Conservation (phyloP, 2,113 vertebrate genomes). For the Festucalex cinctus region DNA sequence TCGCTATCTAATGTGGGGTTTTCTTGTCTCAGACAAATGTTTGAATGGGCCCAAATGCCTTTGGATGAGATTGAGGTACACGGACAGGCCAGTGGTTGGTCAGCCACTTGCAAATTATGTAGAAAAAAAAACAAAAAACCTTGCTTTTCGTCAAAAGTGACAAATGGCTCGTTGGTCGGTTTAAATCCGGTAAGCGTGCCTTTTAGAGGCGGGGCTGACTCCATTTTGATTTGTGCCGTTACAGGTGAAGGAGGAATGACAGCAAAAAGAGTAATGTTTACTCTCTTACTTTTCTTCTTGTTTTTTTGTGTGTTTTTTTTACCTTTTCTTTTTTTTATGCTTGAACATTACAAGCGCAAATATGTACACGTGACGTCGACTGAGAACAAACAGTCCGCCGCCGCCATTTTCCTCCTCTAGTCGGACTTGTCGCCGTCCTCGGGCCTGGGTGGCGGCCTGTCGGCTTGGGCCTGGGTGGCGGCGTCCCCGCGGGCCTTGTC, state of each 20-base stretch:
- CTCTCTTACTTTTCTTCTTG: neutral
- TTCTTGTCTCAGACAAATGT: neutral
- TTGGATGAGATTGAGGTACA: constrained; percentile 38
- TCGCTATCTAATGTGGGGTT: neutral
- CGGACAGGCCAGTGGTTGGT: constrained; percentile 13
- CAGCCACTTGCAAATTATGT: neutral
- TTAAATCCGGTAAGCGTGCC: neutral
- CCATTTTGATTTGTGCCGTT: neutral
- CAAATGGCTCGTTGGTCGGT: neutral
- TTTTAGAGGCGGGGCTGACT: neutral
- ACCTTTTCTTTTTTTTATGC: neutral
- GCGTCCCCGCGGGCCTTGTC: constrained; percentile 87
- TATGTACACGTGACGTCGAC: neutral
- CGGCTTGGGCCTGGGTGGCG: constrained; percentile 48
- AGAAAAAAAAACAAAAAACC: neutral
- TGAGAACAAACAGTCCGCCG: neutral
- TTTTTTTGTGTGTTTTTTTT: neutral
- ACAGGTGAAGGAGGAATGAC: neutral
- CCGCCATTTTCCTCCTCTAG: constrained; percentile 59
- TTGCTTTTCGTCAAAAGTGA: neutral
- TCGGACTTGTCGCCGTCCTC: constrained; percentile 94
- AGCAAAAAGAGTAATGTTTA: neutral
- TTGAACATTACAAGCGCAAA: neutral
- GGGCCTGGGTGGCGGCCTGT: constrained; percentile 75
- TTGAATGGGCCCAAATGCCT: constrained; percentile 32